These are phyloP conservation scores for Ochropleura leucogaster DNA, from an alignment of 2,888 invertebrate genomes.

Conservation along the genomic window DNA sequence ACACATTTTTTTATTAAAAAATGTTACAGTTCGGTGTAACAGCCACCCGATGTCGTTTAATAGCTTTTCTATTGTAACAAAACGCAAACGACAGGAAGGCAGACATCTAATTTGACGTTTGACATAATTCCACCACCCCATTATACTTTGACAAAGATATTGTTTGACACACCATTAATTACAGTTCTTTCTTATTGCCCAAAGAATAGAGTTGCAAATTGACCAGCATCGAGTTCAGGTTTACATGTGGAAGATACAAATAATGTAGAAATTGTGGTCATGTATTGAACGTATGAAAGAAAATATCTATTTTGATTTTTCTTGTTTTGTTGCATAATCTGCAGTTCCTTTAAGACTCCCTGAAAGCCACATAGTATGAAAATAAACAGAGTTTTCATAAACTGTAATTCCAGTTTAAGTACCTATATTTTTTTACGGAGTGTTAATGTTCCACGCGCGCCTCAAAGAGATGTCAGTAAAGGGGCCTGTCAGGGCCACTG, in stretches of 20 bases:
- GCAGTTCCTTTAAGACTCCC: neutral
- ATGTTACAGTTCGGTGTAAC: conserved; percentile 72
- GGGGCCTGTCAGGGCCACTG: too few relatives aligned
- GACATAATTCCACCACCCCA: conserved; percentile 83
- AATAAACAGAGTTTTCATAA: neutral
- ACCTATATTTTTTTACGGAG: too few relatives aligned
- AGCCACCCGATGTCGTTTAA: conserved; percentile 73
- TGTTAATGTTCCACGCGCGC: too few relatives aligned
- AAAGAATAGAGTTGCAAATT: conserved; percentile 54
- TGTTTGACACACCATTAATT: conserved; percentile 69
- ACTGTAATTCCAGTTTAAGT: too few relatives aligned
- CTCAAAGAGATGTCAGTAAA: too few relatives aligned
- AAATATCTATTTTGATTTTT: conserved; percentile 55
- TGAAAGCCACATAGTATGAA: neutral
- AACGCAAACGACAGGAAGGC: conserved; percentile 86
- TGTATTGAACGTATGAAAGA: conserved; percentile 54
- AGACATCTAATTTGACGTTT: conserved; percentile 88
- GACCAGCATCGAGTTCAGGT: conserved; percentile 40
- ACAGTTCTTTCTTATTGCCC: conserved; percentile 57
- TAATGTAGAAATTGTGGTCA: conserved; percentile 53
- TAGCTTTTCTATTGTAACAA: conserved; percentile 84
- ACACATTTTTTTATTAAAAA: too few relatives aligned
- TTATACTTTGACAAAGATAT: conserved; percentile 78
- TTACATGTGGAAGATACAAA: conserved; percentile 47
- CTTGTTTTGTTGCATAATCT: conserved; percentile 26